Percentiles rank a stretch among this genome's conserved stretches.
Evolutionary conservation across 1,140 invertebrate genomes (phyloP).

Genomic region (Sycophaga agraensis): DNA sequence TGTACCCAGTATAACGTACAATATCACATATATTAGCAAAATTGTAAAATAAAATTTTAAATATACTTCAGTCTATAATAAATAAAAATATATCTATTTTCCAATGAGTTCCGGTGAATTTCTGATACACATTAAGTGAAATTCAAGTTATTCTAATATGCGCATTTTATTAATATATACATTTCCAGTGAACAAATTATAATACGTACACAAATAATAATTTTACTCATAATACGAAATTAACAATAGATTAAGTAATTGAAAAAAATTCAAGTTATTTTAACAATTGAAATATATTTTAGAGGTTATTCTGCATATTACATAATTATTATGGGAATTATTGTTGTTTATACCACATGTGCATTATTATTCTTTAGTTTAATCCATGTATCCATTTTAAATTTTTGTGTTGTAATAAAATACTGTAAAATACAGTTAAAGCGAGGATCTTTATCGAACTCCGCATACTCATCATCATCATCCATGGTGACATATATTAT

Average conservation of each 20-base stretch:
- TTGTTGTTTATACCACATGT: constrained; percentile 59
- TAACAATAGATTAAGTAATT: neutral
- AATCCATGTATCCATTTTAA: constrained; percentile 76
- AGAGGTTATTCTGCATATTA: neutral
- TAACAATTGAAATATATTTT: neutral
- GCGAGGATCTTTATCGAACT: constrained; percentile 44
- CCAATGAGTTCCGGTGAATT: no score
- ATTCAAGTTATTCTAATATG: no score
- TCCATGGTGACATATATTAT: constrained; percentile 2
- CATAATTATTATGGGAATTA: neutral
- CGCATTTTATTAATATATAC: no score
- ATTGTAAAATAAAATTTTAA: no score
- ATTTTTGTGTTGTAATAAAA: constrained; percentile 41
- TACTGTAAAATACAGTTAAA: constrained; percentile 47
- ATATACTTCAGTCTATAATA: no score
- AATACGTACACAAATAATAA: neutral
- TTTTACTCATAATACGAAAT: neutral
- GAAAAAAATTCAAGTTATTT: neutral
- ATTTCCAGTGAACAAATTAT: no score
- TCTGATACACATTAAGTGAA: no score
- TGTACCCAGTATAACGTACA: no score
- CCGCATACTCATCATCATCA: constrained; percentile 36
- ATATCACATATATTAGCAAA: no score
- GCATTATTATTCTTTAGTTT: constrained; percentile 74
- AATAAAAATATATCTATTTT: no score